Base-by-base conservation (phyloP, 2,113 vertebrate species). In the Cairina moschata region DNA sequence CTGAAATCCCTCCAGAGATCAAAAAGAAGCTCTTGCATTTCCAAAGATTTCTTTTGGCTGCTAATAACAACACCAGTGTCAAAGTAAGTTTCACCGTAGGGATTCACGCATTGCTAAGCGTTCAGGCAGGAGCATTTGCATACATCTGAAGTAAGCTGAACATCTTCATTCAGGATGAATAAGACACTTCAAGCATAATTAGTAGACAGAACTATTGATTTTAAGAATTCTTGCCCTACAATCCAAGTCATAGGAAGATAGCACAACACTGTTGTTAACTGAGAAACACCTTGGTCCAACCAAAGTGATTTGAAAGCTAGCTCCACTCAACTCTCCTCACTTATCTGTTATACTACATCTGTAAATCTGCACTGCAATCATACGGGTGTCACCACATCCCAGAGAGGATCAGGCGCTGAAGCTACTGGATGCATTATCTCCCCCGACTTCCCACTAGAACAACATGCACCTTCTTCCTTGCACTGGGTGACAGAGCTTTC, bases 311-410 rank as follows among this genome's bases (percentile, higher is more conserved):
- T 25, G 10, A 54, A 48, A 62, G 31, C 40, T n/a, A 3, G 5
- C 31, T 55, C 73, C 9, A 8, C 2, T 5, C 58, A 13, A 4
- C 20, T 25, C 76, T 16, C 40, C 54, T 52, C 29, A 20, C 23
- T 20, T 20, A 21, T 4, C 58, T 17, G 13, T 14, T 9, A 34
- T 1, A 15, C n/a, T 5, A 12, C 42, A 8, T 8, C 38, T 23
- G 10, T 6, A 10, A 44, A 32, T 38, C 69, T 2, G 8, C 40
- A 17, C 20, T 1, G 6, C 1, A 1, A 8, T 5, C 1, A 2
- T 17, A 0, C 1, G 2, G n/a, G 10, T 16, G 38, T 14, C 23
- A 13, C 38, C 29, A 1, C 25, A 2, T 1, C 56, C 50, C 56
- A 32, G 1, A 1, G 13, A 32, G 21, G 46, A 36, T 14, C 54